These are phyloP conservation scores for Sebastes trivittatus DNA, from an alignment of 2,797 vertebrate genomes.

Conservation along the genomic window DNA sequence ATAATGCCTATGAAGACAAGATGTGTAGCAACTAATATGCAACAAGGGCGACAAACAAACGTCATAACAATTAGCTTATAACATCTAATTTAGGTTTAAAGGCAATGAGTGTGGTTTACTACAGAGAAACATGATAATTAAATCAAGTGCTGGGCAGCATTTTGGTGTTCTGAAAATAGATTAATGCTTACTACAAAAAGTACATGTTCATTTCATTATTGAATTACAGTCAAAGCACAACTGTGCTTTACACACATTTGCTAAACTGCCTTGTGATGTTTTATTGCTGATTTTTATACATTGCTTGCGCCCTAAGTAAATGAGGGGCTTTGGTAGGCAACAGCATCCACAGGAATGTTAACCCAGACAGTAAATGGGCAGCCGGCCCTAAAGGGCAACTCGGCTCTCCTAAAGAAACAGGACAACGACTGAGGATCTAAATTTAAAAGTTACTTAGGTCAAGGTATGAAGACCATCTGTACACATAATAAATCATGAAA, in stretches of 20 bases:
- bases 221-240: constrained; percentile 24
- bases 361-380: constrained; percentile 28
- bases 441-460: constrained; percentile 32
- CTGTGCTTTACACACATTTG: constrained; percentile 27
- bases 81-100: constrained; percentile 46
- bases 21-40: constrained; percentile 45
- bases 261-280: constrained; percentile 27
- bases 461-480: constrained; percentile 32
- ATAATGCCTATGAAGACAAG: constrained; percentile 23
- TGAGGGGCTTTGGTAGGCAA: constrained; percentile 22
- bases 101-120: constrained; percentile 39
- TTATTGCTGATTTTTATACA: constrained; percentile 34
- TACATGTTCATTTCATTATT: constrained; percentile 35
- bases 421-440: constrained; percentile 22
- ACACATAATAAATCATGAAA: constrained; percentile 32
- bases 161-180: constrained; percentile 30
- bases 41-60: constrained; percentile 46
- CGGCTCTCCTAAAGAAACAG: not conserved
- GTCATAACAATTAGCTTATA: constrained; percentile 52
- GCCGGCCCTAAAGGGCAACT: constrained; percentile 17
- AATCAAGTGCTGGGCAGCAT: constrained; percentile 33
- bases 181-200: constrained; percentile 34
- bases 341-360: constrained; percentile 38
- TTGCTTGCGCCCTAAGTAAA: constrained; percentile 15
- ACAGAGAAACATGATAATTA: constrained; percentile 41